phyloP scores from a whole-genome alignment of 1,140 invertebrate species.

The Lucilia cuprina region DNA sequence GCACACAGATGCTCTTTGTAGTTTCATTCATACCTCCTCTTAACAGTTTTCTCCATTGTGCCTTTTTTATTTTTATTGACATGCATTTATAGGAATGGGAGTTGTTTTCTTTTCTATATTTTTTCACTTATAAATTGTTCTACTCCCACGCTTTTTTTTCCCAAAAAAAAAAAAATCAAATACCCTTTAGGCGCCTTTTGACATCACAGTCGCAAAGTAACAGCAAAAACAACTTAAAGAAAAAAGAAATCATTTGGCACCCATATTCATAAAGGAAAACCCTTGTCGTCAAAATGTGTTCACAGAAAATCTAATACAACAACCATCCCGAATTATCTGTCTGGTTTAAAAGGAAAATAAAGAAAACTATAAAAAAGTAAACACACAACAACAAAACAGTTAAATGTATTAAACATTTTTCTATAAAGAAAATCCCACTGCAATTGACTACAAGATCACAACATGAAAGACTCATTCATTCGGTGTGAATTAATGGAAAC shows the following conservation, averaged over 20 bases:
- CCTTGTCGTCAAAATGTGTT: neutral
- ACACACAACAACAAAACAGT: neutral
- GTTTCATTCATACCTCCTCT: too few relatives aligned
- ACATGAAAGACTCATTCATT: neutral
- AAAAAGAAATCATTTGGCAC: neutral
- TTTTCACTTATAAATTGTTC: neutral
- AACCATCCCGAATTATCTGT: neutral
- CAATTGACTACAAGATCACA: neutral
- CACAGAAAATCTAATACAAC: neutral
- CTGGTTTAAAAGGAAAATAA: neutral
- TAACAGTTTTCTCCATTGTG: neutral
- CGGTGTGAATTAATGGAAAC: neutral
- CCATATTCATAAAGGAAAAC: neutral
- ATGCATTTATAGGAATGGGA: neutral
- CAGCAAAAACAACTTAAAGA: neutral
- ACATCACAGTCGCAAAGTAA: neutral
- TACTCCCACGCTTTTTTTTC: neutral
- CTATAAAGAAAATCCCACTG: neutral
- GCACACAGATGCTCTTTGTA: too few relatives aligned
- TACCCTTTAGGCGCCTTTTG: constrained; percentile 16
- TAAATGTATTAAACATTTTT: neutral
- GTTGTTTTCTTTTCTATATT: neutral
- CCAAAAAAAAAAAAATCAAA: neutral
- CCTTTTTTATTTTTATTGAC: neutral
- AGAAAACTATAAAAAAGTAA: neutral